A percentile compares a stretch with the other conserved stretches of the same genome.
These are phyloP conservation scores for Parnassius apollo DNA, from an alignment of 2,888 invertebrate species.

Conservation along the genomic window DNA sequence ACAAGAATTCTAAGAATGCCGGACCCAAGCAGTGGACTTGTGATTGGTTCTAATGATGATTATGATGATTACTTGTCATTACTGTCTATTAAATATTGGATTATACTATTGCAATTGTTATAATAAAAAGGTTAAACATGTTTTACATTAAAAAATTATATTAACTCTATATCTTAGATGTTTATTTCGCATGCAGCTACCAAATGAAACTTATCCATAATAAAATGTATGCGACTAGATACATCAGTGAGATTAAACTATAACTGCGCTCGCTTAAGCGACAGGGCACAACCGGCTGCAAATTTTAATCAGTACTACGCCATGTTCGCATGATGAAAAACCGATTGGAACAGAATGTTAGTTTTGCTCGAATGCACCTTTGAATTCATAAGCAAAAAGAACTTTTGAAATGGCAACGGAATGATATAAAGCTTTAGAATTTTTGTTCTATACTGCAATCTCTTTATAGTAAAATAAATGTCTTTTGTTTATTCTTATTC, in stretches of 20 bases:
- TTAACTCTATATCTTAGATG: no score
- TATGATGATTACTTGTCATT: no score
- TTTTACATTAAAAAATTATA: no score
- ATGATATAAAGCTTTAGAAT: slow-evolving; percentile 4
- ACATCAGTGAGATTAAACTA: slow-evolving; percentile 40
- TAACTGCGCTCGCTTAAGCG: slow-evolving; percentile 30
- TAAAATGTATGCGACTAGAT: slow-evolving; percentile 14
- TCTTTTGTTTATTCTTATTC: background rate
- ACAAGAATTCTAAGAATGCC: no score
- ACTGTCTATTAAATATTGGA: no score
- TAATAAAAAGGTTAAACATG: no score
- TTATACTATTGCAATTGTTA: no score
- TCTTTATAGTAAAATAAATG: background rate
- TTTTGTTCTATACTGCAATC: background rate
- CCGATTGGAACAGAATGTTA: slow-evolving; percentile 33
- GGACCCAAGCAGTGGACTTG: no score
- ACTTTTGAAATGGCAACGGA: slow-evolving; percentile 9
- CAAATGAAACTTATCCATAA: slow-evolving; percentile 30
- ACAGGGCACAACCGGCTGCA: slow-evolving; percentile 34
- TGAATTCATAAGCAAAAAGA: slow-evolving; percentile 13
- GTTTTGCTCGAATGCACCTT: slow-evolving; percentile 21
- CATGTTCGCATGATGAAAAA: slow-evolving; percentile 37
- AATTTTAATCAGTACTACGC: slow-evolving; percentile 43
- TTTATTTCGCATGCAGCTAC: slow-evolving; percentile 8
- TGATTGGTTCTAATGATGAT: no score